A percentile compares a stretch with the other conserved stretches of the same genome.
These are phyloP conservation scores for Perca fluviatilis DNA, from an alignment of 2,113 vertebrate species.

Conservation along the genomic window DNA sequence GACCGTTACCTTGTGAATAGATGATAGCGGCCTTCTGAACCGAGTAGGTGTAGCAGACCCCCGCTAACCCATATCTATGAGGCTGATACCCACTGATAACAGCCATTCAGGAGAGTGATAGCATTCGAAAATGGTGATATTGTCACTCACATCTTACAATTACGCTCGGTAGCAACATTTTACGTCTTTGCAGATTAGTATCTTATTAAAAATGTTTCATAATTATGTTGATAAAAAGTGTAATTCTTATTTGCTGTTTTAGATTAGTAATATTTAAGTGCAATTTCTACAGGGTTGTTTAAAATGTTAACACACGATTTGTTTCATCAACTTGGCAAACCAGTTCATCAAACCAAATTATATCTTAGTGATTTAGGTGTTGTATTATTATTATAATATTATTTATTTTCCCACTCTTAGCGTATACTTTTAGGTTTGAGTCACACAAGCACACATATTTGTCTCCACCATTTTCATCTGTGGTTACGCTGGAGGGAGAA, in stretches of 20 bases:
- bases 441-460: conserved; percentile 29
- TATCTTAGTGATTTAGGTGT: neutral
- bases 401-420: neutral
- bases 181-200: neutral
- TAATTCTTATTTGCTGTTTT: neutral
- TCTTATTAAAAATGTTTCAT: neutral
- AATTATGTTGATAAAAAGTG: neutral
- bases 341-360: neutral
- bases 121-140: too few species aligned
- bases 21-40: too few species aligned
- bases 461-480: conserved; percentile 33
- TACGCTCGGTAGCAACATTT: neutral
- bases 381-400: neutral
- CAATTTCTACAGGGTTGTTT: neutral
- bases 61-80: too few species aligned
- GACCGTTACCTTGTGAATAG: too few species aligned
- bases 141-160: too few species aligned
- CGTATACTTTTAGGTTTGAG: neutral
- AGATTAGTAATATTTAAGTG: neutral
- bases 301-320: neutral
- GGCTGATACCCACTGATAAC: too few species aligned
- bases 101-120: too few species aligned
- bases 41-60: too few species aligned
- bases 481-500: conserved; percentile 51
- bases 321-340: neutral